Evolutionary conservation across 2,888 invertebrate species (phyloP).

Genomic region (Scaptomyza polygonia): DNA sequence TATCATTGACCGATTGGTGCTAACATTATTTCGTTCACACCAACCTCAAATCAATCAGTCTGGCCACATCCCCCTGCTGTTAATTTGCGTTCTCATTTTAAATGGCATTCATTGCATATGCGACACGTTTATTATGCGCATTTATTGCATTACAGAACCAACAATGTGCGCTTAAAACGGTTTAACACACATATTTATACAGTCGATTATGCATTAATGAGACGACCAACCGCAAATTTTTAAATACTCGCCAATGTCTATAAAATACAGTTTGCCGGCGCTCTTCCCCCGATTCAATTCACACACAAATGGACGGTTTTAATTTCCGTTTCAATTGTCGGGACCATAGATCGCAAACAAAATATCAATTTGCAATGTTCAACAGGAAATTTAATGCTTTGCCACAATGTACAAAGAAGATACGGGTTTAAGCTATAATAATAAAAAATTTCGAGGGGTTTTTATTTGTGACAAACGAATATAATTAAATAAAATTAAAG

Average conservation of each 20-base stretch:
- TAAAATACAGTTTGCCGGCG: not conserved
- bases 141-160: slow-evolving; percentile 61
- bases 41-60: slow-evolving; percentile 34
- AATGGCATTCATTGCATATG: slow-evolving; percentile 30
- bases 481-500: not conserved
- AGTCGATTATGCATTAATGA: slow-evolving; percentile 62
- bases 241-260: slow-evolving; percentile 27
- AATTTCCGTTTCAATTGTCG: slow-evolving; percentile 61
- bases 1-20: slow-evolving; percentile 7
- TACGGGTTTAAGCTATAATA: too few relatives aligned
- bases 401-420: not conserved
- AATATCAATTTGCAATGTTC: slow-evolving; percentile 24
- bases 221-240: slow-evolving; percentile 52
- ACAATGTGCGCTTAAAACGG: slow-evolving; percentile 39
- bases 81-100: slow-evolving; percentile 28
- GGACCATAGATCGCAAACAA: slow-evolving; percentile 13
- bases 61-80: slow-evolving; percentile 16
- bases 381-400: slow-evolving; percentile 15
- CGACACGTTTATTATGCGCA: slow-evolving; percentile 55
- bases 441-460: too few relatives aligned
- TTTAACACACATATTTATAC: slow-evolving; percentile 49
- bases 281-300: not conserved
- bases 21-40: slow-evolving; percentile 9
- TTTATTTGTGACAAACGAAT: not conserved
- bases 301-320: slow-evolving; percentile 27